Evolutionary conservation across 2,797 vertebrate species (phyloP).

Genomic region (Heterohyrax brucei): DNA sequence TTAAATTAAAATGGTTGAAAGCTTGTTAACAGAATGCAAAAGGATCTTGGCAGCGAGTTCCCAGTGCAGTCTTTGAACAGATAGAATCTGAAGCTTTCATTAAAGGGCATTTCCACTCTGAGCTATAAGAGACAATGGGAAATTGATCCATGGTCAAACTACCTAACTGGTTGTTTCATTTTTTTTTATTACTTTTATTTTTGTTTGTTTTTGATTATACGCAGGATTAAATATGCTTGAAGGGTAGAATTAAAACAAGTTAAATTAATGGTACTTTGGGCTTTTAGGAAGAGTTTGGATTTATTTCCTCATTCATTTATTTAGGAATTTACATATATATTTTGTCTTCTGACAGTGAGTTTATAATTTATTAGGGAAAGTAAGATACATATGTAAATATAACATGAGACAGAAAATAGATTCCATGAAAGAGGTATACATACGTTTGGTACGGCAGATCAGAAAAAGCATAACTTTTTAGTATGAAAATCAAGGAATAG

Average conservation of each 20-base stretch:
- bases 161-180: background rate
- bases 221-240: slow-evolving; percentile 36
- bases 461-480: background rate
- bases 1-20: slow-evolving; percentile 83
- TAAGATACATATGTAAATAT: slow-evolving; percentile 2
- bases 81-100: slow-evolving; percentile 79
- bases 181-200: background rate
- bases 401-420: slow-evolving; percentile 47
- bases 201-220: slow-evolving; percentile 8
- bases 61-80: slow-evolving; percentile 60
- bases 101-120: slow-evolving; percentile 64
- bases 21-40: slow-evolving; percentile 78
- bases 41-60: slow-evolving; percentile 79
- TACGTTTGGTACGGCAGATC: slow-evolving; percentile 20
- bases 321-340: background rate
- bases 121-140: slow-evolving; percentile 50
- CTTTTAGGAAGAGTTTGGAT: slow-evolving; percentile 39
- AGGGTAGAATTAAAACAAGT: slow-evolving; percentile 24
- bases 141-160: background rate
- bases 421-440: background rate
- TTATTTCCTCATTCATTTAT: background rate
- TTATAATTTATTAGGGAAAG: slow-evolving; percentile 23
- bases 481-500: background rate
- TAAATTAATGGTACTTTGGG: slow-evolving; percentile 56
- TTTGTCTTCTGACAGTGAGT: slow-evolving; percentile 40